Evolutionary conservation across 2,113 vertebrate genomes (phyloP), one percentile per base, ranked within the genome.

Genomic region (Falcunculus frontatus): DNA sequence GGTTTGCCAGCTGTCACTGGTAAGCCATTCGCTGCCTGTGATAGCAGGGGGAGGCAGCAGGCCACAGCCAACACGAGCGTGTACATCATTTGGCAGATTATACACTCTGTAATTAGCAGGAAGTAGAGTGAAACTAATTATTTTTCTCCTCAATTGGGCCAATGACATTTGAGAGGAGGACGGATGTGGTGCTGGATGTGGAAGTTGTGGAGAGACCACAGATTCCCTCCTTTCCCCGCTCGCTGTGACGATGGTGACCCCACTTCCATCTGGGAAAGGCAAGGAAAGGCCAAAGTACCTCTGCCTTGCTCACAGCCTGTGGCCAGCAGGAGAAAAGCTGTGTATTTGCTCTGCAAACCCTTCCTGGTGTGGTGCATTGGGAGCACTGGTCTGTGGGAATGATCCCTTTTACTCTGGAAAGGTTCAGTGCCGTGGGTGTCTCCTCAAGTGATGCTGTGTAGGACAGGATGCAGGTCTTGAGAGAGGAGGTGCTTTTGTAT

Each of bases 1-100:
- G 98, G 93, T 96, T 96, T 98, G 98, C 98, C 99, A 99, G 98
- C 99, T 99, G 99, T 98, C 98, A 97, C 98, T 95, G 97, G 96
- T 95, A 90, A 97, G 97, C 98, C 97, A 92, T 98, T 98, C 93
- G 50, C 97, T 97, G 98, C 97, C 95, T 87, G 91, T 27, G 84
- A 93, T 92, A 95, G 95, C 95, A 94, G 91, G 93, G 88, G 90
- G 93, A 96, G 95, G 95, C 95, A 95, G 96, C 90, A 89, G 96
- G 96, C 95, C 93, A 93, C 95, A 93, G 95, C 97, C 96, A 97
- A 69, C 83, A 93, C 30, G 94, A 96, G 92, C 16, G 7, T 93
- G 62, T 95, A 90, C 77, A 83, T 97, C 77, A 47, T 94, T 96
- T 97, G 96, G 96, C 96, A 97, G 96, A 98, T 95, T 91, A 97